Conservation (phyloP, 2,797 vertebrate genomes). For the Arrhamphus sclerolepis region DNA sequence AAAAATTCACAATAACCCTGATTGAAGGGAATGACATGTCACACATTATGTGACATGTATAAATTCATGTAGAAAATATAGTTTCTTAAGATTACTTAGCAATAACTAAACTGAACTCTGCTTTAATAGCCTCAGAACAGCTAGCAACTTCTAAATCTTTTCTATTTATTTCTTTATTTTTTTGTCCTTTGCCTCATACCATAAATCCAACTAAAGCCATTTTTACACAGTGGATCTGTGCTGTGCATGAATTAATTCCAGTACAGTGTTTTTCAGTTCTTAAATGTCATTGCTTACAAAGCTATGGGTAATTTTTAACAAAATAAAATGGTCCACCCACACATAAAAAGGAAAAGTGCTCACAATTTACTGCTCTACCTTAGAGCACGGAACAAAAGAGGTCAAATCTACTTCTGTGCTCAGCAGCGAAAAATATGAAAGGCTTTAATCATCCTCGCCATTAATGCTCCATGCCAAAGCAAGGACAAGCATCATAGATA, state of each 20-base stretch:
- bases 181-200: background rate
- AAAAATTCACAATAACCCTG: too few relatives aligned
- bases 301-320: background rate
- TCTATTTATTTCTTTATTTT: too few relatives aligned
- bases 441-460: slow-evolving; percentile 7
- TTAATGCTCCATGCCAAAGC: slow-evolving; percentile 11
- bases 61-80: too few relatives aligned
- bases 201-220: background rate
- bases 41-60: too few relatives aligned
- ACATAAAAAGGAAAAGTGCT: background rate
- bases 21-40: too few relatives aligned
- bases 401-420: background rate
- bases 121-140: too few relatives aligned
- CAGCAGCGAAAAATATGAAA: background rate
- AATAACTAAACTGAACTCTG: too few relatives aligned
- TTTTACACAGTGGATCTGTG: background rate
- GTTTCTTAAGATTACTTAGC: too few relatives aligned
- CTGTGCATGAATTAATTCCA: background rate
- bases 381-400: background rate
- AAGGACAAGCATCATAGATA: slow-evolving; percentile 4
- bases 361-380: background rate
- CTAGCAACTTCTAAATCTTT: too few relatives aligned
- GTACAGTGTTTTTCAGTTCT: background rate
- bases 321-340: background rate
- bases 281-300: background rate